Conservation (phyloP, 2,113 vertebrate species). For the Bubalus kerabau region DNA sequence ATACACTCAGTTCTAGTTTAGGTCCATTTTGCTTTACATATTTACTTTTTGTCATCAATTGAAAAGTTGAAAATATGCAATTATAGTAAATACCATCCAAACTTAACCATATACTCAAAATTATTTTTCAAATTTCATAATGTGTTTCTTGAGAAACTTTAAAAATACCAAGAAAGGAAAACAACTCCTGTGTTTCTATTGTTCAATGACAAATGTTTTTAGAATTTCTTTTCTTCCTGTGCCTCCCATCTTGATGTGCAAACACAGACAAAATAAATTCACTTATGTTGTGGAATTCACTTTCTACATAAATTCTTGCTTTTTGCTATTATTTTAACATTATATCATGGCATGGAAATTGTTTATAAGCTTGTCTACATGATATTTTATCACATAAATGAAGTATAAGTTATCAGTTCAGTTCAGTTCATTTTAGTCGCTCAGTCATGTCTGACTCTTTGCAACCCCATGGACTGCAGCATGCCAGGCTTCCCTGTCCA, state of each 20-base stretch:
- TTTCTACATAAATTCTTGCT: background rate
- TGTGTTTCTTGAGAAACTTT: background rate
- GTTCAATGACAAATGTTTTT: background rate
- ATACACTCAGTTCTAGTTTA: background rate
- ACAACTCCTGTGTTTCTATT: background rate
- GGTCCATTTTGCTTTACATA: background rate
- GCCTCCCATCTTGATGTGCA: background rate
- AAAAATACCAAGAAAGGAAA: background rate
- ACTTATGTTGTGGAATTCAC: background rate
- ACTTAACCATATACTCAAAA: background rate
- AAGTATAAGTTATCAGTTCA: background rate
- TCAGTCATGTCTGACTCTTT: background rate
- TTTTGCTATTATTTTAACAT: background rate
- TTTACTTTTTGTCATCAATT: background rate
- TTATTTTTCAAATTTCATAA: background rate
- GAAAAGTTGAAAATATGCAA: background rate
- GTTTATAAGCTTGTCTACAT: background rate
- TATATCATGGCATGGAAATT: background rate
- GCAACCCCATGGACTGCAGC: background rate
- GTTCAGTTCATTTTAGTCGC: background rate
- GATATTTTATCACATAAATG: background rate
- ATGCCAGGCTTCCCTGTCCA: background rate
- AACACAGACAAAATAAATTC: background rate
- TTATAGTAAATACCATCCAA: background rate
- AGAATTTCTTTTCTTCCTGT: background rate